phyloP scores from a whole-genome alignment of 2,888 invertebrate genomes.

The Yponomeuta sedellus region DNA sequence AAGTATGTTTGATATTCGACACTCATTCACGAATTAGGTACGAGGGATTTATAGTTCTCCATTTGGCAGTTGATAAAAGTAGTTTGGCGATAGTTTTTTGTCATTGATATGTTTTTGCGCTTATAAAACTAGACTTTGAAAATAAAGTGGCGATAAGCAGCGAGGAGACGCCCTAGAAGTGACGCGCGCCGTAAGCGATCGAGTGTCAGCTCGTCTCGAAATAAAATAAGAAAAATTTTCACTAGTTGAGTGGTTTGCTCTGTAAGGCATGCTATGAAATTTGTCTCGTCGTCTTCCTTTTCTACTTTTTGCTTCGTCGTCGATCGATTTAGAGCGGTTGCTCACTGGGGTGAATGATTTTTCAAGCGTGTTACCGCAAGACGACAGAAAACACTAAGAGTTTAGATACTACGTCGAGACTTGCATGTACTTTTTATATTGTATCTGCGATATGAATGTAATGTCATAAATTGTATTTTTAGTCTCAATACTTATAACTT shows the following conservation, averaged over 20 bases:
- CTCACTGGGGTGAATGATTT: constrained; percentile 6
- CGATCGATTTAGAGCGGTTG: constrained; percentile 7
- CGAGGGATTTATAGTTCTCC: too few species aligned
- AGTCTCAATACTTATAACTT: too few species aligned
- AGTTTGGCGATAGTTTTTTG: too few species aligned
- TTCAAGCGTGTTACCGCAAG: background rate
- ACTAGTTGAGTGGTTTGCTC: constrained; percentile 70
- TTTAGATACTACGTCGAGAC: background rate
- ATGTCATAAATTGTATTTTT: too few species aligned
- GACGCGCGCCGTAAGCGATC: constrained; percentile 69
- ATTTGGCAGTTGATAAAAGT: too few species aligned
- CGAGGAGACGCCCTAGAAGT: constrained; percentile 39
- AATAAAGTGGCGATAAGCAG: background rate
- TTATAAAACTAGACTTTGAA: background rate
- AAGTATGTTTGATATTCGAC: background rate
- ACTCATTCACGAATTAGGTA: background rate
- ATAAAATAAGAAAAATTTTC: constrained; percentile 69
- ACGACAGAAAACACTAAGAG: background rate
- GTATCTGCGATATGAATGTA: background rate
- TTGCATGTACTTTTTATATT: background rate
- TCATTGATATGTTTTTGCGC: too few species aligned
- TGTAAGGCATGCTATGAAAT: constrained; percentile 60
- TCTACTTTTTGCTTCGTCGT: constrained; percentile 23
- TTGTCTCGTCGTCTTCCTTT: constrained; percentile 48
- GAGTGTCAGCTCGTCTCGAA: constrained; percentile 67